Evolutionary conservation across 1,140 invertebrate genomes (phyloP), one percentile per base, ranked within the genome.

Genomic region (Drosophila funebris): DNA sequence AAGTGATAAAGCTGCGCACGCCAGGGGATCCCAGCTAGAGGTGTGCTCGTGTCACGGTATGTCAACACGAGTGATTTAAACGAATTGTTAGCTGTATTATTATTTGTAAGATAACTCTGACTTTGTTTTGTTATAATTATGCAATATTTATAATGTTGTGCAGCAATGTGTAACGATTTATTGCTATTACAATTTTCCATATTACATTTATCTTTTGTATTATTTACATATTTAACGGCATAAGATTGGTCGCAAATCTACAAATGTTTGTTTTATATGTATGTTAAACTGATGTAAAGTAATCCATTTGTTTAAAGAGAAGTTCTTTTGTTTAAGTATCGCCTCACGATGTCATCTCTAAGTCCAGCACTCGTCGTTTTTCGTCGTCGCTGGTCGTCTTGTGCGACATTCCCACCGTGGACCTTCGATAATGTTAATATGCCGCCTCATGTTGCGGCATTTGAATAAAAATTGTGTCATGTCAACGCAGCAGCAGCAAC

Each of bases 381-480:
- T 52, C 8, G 56, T 29, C 52, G 29, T 44, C 50, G 36, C 13
- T 48, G 41, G 36, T 68, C 74, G 50, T 78, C 83, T 88, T 87
- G 83, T 76, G 83, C 76, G 83, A 88, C 78, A 87, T 87, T 87
- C 83, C 83, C 78, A 88, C 72, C 75, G 61, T 70, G 54, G 37
- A 54, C 64, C 54, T 72, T 67, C 74, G 81, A 85, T 82, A 87
- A 72, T 82, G 77, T 68, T 60, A 61, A 73, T 68, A 73, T 73
- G 71, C 83, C 62, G 82, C 72, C 74, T 87, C 82, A 87, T 87
- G 64, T 71, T 74, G 77, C 64, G 84, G 78, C 79, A 88, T 88
- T 88, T 88, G 83, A 88, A 88, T 88, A 89, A 88, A 78, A 88
- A 88, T 87, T 87, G 83, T 87, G 83, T 87, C 82, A 87, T 87